A percentile compares a stretch with the other conserved stretches of the same genome.
These are phyloP conservation scores for Platynereis dumerilii DNA, from an alignment of 2,888 invertebrate species.

Conservation along the genomic window DNA sequence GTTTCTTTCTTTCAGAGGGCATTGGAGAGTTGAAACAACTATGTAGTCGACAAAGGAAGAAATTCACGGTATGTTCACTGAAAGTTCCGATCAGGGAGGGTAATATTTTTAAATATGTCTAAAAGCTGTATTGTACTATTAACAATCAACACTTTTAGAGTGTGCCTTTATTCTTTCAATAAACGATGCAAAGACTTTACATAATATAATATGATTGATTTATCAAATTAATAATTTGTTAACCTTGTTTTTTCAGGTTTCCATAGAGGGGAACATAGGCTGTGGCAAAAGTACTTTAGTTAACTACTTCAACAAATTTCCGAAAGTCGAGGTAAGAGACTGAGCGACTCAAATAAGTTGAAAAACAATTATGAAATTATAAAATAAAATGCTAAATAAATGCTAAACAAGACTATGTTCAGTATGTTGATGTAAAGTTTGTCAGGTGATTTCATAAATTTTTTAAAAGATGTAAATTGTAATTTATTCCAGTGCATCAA, in stretches of 20 bases:
- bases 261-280: conserved; percentile 62
- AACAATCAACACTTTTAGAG: neutral
- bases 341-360: no score
- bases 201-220: no score
- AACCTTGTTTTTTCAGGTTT: conserved; percentile 44
- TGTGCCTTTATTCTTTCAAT: neutral
- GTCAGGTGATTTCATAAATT: no score
- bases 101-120: no score
- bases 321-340: conserved; percentile 52
- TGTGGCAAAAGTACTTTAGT: conserved; percentile 59
- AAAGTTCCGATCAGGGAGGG: no score
- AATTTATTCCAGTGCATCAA: conserved; percentile 55
- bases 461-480: no score
- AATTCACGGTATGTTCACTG: conserved; percentile 16
- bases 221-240: neutral
- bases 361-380: no score
- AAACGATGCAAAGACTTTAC: neutral
- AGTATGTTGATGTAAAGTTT: neutral
- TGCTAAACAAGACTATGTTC: neutral
- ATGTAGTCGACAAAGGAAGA: conserved; percentile 15
- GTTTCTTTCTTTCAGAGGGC: conserved; percentile 15
- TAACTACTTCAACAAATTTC: conserved; percentile 51
- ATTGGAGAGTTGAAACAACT: conserved; percentile 11
- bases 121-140: neutral
- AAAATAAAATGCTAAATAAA: neutral